Percentiles rank a stretch among this genome's conserved stretches.
phyloP scores from a whole-genome alignment of 2,113 vertebrate species.

The Seriola aureovittata region DNA sequence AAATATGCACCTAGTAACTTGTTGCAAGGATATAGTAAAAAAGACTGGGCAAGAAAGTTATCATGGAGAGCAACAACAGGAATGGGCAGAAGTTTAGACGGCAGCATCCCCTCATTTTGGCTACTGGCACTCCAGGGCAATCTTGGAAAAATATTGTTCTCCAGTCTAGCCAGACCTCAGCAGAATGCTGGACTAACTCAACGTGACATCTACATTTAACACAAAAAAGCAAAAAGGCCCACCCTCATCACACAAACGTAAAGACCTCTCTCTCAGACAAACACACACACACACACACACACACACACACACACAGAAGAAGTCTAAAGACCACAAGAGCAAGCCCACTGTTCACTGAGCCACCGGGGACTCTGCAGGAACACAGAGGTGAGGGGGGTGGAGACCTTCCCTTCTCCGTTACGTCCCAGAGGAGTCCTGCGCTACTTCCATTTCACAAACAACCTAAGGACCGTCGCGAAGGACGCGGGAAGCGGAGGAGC shows the following conservation, averaged over 20 bases:
- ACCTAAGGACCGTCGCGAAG: slow-evolving; percentile 67
- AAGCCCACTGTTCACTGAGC: slow-evolving; percentile 36
- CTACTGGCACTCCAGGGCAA: slow-evolving; percentile 67
- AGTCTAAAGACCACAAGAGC: slow-evolving; percentile 53
- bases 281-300: slow-evolving; percentile 46
- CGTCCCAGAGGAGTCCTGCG: slow-evolving; percentile 67
- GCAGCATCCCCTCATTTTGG: slow-evolving; percentile 44
- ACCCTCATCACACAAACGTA: slow-evolving; percentile 35
- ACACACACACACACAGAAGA: slow-evolving; percentile 43
- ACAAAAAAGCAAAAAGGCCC: slow-evolving; percentile 55
- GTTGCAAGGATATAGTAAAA: background rate
- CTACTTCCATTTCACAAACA: slow-evolving; percentile 83
- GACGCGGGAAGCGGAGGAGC: slow-evolving; percentile 73
- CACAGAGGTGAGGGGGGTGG: slow-evolving; percentile 73
- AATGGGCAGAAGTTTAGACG: slow-evolving; percentile 39
- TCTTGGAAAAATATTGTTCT: slow-evolving; percentile 81
- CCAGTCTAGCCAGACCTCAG: slow-evolving; percentile 71
- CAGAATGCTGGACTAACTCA: slow-evolving; percentile 74
- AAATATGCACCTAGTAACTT: slow-evolving; percentile 26
- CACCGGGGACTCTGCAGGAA: slow-evolving; percentile 68
- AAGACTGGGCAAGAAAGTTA: background rate
- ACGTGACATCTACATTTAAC: slow-evolving; percentile 67
- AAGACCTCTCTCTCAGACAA: slow-evolving; percentile 39
- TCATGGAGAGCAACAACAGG: slow-evolving; percentile 12
- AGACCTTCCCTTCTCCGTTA: slow-evolving; percentile 72